phyloP scores from a whole-genome alignment of 2,113 vertebrate species.

The Diglossa brunneiventris region DNA sequence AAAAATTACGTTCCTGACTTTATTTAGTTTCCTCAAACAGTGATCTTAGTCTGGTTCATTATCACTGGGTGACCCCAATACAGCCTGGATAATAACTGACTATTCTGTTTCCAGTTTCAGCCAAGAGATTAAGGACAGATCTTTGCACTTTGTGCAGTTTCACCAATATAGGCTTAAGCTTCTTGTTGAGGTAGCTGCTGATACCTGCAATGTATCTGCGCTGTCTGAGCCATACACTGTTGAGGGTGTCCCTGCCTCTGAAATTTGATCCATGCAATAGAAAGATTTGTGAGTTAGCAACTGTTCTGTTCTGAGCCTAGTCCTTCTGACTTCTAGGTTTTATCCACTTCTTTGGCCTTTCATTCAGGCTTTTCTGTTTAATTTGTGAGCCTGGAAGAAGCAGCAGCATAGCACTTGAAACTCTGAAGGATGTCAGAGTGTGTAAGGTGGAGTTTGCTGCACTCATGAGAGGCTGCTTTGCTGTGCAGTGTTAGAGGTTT shows the following conservation, averaged over 20 bases:
- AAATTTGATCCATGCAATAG: neutral
- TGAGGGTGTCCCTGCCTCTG: neutral
- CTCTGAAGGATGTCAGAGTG: neutral
- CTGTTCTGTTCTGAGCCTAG: neutral
- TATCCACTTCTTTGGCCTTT: neutral
- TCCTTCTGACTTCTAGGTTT: neutral
- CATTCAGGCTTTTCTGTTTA: neutral
- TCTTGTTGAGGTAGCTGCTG: neutral
- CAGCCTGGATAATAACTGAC: neutral
- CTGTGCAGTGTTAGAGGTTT: neutral
- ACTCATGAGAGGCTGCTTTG: neutral
- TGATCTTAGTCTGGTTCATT: neutral
- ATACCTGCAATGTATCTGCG: accelerated
- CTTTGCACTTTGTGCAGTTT: neutral
- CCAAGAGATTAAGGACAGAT: neutral
- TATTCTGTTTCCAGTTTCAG: neutral
- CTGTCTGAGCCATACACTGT: neutral
- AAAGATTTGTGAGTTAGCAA: neutral
- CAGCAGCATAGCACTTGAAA: neutral
- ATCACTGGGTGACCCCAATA: neutral
- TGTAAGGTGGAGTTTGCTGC: neutral
- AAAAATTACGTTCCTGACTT: neutral
- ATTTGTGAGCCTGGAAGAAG: neutral
- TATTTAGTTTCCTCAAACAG: neutral
- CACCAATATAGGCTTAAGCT: neutral